Percentiles rank a stretch among this genome's conserved stretches.
phyloP scores from a whole-genome alignment of 2,888 invertebrate species.

The Oscheius sp. region DNA sequence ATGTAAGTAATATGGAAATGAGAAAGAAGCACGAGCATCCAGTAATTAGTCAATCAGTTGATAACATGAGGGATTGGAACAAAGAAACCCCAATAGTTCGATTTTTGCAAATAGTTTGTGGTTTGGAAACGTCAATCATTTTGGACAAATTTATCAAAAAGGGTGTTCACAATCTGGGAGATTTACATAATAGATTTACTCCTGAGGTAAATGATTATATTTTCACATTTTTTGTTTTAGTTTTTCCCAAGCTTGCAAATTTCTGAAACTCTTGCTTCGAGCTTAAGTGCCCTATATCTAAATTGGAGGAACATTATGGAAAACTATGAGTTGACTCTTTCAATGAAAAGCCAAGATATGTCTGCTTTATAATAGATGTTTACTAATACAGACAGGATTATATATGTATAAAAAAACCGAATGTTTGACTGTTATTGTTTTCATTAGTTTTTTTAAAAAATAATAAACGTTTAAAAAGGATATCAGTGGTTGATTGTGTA shows the following conservation, averaged over 20 bases:
- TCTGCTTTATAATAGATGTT: background rate
- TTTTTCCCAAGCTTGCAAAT: background rate
- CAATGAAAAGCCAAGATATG: background rate
- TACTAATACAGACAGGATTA: background rate
- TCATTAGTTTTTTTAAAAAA: background rate
- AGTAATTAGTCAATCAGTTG: background rate
- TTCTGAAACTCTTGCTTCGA: background rate
- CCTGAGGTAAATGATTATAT: background rate
- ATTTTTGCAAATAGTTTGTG: conserved; percentile 1
- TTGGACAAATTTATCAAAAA: background rate
- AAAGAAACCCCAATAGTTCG: background rate
- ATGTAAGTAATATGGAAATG: conserved; percentile 6
- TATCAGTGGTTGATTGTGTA: too few species aligned
- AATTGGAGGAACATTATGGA: conserved; percentile 11
- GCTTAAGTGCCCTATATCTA: background rate
- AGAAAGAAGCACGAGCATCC: conserved; percentile 6
- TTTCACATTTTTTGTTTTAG: background rate
- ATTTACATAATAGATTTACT: background rate
- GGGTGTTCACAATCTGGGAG: conserved; percentile 3
- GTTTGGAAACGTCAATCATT: background rate
- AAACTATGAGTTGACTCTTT: background rate
- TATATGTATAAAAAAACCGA: background rate
- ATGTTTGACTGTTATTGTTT: background rate
- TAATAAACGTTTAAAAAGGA: too few species aligned
- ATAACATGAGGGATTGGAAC: conserved; percentile 2